These are phyloP conservation scores for Urechis unicinctus DNA, from an alignment of 2,888 invertebrate genomes.

Conservation along the genomic window DNA sequence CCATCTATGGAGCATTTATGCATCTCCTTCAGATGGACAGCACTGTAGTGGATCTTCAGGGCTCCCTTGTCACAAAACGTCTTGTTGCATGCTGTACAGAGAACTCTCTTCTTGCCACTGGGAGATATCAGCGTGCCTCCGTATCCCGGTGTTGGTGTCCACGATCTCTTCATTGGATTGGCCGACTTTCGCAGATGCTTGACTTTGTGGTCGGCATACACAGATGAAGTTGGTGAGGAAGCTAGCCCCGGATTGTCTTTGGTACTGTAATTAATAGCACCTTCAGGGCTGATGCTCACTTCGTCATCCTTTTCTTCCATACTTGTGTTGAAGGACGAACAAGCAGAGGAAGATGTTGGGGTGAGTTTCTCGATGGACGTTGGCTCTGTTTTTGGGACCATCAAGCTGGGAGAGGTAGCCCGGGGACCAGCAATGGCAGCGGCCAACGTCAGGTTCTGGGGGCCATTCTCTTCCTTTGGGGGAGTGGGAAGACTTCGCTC, in stretches of 20 bases:
- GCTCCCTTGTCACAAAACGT: conserved; percentile 99
- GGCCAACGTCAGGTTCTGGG: conserved; percentile 13
- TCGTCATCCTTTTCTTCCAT: conserved; percentile 47
- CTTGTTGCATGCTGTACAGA: conserved; percentile 96
- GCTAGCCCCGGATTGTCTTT: conserved; percentile 11
- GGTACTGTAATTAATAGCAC: conserved; percentile 23
- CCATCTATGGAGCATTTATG: conserved; percentile 98
- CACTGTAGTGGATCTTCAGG: conserved; percentile 96
- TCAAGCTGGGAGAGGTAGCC: conserved; percentile 5
- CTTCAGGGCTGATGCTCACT: conserved; percentile 31
- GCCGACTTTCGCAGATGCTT: conserved; percentile 50
- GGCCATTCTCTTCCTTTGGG: conserved; percentile 8
- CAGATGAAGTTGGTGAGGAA: neutral
- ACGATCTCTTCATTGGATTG: conserved; percentile 36
- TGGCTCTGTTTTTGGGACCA: conserved; percentile 1
- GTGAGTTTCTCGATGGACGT: conserved; percentile 7
- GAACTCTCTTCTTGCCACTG: conserved; percentile 79
- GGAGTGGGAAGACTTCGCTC: conserved; percentile 7
- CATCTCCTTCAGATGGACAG: conserved; percentile 98
- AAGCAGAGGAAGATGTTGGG: neutral
- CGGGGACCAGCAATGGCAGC: conserved; percentile 3
- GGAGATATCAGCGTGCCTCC: conserved; percentile 45
- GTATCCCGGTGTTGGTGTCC: conserved; percentile 49
- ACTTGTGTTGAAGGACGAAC: neutral
- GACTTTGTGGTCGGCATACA: conserved; percentile 18